Evolutionary conservation across 1,140 invertebrate species (phyloP).

Genomic region (Eubasilissa regina): DNA sequence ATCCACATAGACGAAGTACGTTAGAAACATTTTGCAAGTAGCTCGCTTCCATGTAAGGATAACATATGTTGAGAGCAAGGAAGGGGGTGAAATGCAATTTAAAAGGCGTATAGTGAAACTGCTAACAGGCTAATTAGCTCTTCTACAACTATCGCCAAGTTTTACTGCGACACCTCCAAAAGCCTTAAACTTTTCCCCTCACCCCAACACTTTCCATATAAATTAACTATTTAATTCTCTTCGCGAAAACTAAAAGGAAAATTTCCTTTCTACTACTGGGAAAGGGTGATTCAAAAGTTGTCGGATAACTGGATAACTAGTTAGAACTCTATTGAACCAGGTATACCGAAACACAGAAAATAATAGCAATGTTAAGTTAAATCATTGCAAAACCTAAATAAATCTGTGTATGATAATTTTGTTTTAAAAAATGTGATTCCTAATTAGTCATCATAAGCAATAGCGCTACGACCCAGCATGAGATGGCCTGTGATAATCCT

Average conservation of each 20-base stretch:
- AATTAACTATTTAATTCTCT: constrained; percentile 52
- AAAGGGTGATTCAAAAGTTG: neutral
- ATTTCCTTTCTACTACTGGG: constrained; percentile 9
- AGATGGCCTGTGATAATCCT: too few relatives aligned
- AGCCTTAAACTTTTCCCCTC: constrained; percentile 33
- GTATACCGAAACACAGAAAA: too few relatives aligned
- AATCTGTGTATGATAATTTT: too few relatives aligned
- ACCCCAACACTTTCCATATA: constrained; percentile 47
- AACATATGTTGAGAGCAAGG: neutral
- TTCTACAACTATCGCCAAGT: constrained; percentile 46
- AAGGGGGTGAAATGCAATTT: neutral
- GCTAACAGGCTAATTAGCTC: constrained; percentile 49
- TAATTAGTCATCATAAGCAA: neutral
- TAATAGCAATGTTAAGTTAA: too few relatives aligned
- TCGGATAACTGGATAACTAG: neutral
- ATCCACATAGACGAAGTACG: neutral
- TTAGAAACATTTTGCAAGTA: neutral
- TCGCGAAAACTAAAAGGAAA: constrained; percentile 36
- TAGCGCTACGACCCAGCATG: constrained; percentile 6
- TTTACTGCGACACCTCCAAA: constrained; percentile 44
- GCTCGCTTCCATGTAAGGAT: neutral
- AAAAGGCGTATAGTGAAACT: neutral
- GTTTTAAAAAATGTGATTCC: too few relatives aligned
- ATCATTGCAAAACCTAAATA: too few relatives aligned
- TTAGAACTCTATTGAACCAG: too few relatives aligned